Base-by-base conservation (phyloP, 2,113 vertebrate genomes). In the Eretmochelys imbricata region DNA sequence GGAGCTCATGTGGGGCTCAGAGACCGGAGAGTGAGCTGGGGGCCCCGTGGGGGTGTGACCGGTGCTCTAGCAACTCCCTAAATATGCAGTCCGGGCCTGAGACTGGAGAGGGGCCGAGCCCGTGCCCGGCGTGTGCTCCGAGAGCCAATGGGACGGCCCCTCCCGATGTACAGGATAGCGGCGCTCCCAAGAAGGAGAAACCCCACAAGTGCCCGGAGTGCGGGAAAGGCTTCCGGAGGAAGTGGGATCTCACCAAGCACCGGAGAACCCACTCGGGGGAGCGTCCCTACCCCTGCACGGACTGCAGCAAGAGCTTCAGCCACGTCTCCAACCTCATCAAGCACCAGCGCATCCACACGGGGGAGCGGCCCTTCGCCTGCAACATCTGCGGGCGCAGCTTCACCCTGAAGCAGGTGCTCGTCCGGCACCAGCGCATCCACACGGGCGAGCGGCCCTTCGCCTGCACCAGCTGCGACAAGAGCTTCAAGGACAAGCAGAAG, bases 361-460 rank as follows among this genome's bases (percentile, higher is more conserved):
- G 62, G 7, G 62, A 69, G 62, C 62, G 62, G 62, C 62, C 97
- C 57, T 97, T 96, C 53, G 93, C 93, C 75, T 97, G 97, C 59
- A 10, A 57, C 5, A 89, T 54, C 62, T 97, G 97, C 53, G 29
- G 92, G 0, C 97, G 96, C 80, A 96, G 96, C 82, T 97, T 97
- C 89, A 96, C 97, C 35, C 97, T 97, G 89, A 97, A 96, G 89
- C 97, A 96, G 89, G 96, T 97, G 84, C 42, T 97, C 88, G 92
- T 95, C 62, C 87, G 97, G 14, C 96, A 96, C 94, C 96, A 95
- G 20, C 72, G 89, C 82, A 97, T 97, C 57, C 98, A 98, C 42
- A 97, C 97, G 0, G 98, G 98, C 1, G 98, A 98, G 53, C 96
- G 98, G 87, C 98, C 98, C 2, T 99, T 98, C 38, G 98, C 98